phyloP scores from a whole-genome alignment of 2,797 vertebrate species.

The Hoplostethus atlanticus region DNA sequence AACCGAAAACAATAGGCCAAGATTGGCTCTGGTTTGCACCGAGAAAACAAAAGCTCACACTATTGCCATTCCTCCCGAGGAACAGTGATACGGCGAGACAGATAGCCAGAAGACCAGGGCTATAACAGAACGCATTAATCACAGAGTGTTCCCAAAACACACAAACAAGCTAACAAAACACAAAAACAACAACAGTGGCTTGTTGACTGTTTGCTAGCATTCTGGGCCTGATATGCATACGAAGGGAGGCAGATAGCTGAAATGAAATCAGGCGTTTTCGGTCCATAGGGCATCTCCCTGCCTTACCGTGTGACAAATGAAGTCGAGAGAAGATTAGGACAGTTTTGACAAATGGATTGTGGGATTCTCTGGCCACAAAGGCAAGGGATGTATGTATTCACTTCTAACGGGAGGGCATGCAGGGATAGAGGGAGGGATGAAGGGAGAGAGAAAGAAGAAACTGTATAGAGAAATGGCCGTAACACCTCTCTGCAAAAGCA shows the following conservation, averaged over 20 bases:
- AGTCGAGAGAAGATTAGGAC: constrained; percentile 24
- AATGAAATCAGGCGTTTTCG: neutral
- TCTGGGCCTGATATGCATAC: constrained; percentile 11
- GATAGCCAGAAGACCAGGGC: constrained; percentile 20
- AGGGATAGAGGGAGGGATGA: neutral
- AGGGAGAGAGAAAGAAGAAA: neutral
- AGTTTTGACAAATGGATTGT: constrained; percentile 23
- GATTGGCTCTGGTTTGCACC: constrained; percentile 18
- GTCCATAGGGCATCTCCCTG: neutral
- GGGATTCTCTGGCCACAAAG: constrained; percentile 21
- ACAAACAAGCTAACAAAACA: neutral
- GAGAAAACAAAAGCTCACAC: constrained; percentile 26
- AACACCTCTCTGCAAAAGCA: constrained; percentile 21
- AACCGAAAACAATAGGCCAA: constrained; percentile 38
- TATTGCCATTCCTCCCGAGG: constrained; percentile 1
- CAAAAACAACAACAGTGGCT: neutral
- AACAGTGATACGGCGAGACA: constrained; percentile 23
- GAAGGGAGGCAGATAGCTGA: constrained; percentile 14
- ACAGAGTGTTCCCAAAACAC: constrained; percentile 25
- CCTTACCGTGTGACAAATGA: constrained; percentile 18
- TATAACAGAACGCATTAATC: constrained; percentile 46
- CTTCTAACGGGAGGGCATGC: neutral
- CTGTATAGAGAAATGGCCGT: neutral
- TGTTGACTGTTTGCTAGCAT: constrained; percentile 23
- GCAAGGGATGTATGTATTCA: constrained; percentile 12